Conservation (phyloP, 2,888 invertebrate genomes). For the Elmis aenea region DNA sequence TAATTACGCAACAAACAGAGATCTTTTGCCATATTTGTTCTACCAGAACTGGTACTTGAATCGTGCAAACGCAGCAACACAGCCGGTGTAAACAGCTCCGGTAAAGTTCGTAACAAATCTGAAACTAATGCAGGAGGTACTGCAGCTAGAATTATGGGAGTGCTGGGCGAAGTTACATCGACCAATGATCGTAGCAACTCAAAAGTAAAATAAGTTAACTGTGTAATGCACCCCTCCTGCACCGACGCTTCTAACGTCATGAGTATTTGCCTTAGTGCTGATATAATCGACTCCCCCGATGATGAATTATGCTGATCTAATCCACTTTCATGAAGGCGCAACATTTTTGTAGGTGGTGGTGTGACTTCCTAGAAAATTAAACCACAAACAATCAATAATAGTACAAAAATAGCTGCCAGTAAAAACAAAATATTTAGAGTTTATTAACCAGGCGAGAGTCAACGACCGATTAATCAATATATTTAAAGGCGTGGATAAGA, state of each 20-base stretch:
- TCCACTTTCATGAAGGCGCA: slow-evolving; percentile 30
- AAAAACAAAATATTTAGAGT: no score
- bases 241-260: slow-evolving; percentile 57
- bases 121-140: slow-evolving; percentile 74
- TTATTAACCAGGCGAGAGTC: no score
- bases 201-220: slow-evolving; percentile 77
- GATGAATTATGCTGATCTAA: slow-evolving; percentile 8
- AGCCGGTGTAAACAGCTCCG: slow-evolving; percentile 70
- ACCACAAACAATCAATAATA: no score
- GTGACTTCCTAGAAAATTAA: slow-evolving; percentile 33
- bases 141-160: slow-evolving; percentile 60
- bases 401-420: no score
- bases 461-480: no score
- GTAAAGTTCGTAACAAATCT: slow-evolving; percentile 72
- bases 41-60: slow-evolving; percentile 65
- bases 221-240: slow-evolving; percentile 70
- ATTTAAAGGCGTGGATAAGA: no score
- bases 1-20: slow-evolving; percentile 82
- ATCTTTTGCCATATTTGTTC: slow-evolving; percentile 82
- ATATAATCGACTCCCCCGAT: slow-evolving; percentile 27
- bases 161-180: slow-evolving; percentile 59
- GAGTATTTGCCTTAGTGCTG: slow-evolving; percentile 64
- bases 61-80: slow-evolving; percentile 76
- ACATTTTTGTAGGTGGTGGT: slow-evolving; percentile 36
- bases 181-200: slow-evolving; percentile 72